Percentiles rank a stretch among this genome's conserved stretches.
Evolutionary conservation across 2,113 vertebrate species (phyloP).

Genomic region (Perognathus longimembris): DNA sequence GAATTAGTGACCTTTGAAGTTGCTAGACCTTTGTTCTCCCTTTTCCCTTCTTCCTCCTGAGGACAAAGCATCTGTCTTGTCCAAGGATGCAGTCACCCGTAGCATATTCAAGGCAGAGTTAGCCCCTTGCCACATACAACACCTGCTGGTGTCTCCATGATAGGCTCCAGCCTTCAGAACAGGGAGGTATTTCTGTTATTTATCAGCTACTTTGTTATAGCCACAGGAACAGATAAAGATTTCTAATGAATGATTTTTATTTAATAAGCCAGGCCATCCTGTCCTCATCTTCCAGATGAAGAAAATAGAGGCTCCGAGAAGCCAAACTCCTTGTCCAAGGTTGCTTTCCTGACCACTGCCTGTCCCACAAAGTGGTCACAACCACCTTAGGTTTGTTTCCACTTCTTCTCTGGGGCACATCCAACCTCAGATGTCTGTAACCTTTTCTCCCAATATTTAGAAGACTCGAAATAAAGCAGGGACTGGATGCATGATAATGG

Average conservation of each 20-base stretch:
- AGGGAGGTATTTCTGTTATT: background rate
- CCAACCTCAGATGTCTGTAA: background rate
- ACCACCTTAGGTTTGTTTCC: background rate
- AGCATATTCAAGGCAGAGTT: background rate
- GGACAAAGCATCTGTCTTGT: background rate
- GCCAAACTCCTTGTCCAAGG: background rate
- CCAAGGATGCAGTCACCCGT: background rate
- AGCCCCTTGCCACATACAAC: background rate
- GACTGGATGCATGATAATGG: background rate
- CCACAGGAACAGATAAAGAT: background rate
- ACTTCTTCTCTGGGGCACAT: background rate
- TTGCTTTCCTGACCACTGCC: background rate
- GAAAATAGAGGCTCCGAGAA: background rate
- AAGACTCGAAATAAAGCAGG: background rate
- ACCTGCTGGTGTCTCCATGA: background rate
- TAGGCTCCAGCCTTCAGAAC: background rate
- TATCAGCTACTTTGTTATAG: slow-evolving; percentile 7
- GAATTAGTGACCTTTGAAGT: background rate
- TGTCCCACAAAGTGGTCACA: slow-evolving; percentile 4
- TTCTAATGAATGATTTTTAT: background rate
- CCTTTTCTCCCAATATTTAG: background rate
- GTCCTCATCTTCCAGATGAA: background rate
- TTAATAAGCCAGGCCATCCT: background rate
- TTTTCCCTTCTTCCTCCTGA: background rate
- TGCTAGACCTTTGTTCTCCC: background rate